Evolutionary conservation across 2,113 vertebrate genomes (phyloP), one percentile per base, ranked within the genome.

Genomic region (Rattus rattus): DNA sequence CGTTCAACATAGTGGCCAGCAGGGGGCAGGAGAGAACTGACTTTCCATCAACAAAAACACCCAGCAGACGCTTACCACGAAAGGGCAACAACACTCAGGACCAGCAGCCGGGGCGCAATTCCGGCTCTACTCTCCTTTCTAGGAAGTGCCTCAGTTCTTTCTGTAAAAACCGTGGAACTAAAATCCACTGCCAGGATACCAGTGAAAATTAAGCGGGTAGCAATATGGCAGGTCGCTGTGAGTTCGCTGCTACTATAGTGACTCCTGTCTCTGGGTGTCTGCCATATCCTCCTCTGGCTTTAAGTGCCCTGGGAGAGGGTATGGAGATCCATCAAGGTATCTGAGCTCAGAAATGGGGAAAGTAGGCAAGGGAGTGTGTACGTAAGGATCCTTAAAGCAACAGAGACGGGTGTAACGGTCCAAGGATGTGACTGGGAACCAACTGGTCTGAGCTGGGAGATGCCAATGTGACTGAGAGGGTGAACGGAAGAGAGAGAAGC

Each of bases 271-370:
- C 0, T 14, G 36, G 86, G 36, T 24, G 19, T 88, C 30, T 10
- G 61, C 77, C 70, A 1, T 16, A 19, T 36, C 52, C 84, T 80
- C 92, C 47, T 3, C 36, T 9, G 59, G 56, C 30, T 80, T 30
- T 17, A 85, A 89, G 87, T 26, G 3, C 20, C 7, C 26, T 43
- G 11, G 98, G 98, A 96, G 92, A 96, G 26, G 98, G 98, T 96
- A 98, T 97, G 90, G 99, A 98, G 93, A 98, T 98, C 91, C 95
- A 1, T 4, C 39, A 39, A 17, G 76, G 54, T 73, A 67, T 73
- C 65, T 36, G 47, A n/a, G 54, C 93, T 54, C 88, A 69, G 79
- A 79, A 73, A 30, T 0, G 10, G 63, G 61, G n/a, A 43, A 59
- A 36, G 73, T 11, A n/a, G 72, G 52, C 47, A 61, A 49, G 43